A percentile compares a stretch with the other conserved stretches of the same genome.
These are phyloP conservation scores for Allophyes oxyacanthae DNA, from an alignment of 2,888 invertebrate genomes.

Conservation along the genomic window DNA sequence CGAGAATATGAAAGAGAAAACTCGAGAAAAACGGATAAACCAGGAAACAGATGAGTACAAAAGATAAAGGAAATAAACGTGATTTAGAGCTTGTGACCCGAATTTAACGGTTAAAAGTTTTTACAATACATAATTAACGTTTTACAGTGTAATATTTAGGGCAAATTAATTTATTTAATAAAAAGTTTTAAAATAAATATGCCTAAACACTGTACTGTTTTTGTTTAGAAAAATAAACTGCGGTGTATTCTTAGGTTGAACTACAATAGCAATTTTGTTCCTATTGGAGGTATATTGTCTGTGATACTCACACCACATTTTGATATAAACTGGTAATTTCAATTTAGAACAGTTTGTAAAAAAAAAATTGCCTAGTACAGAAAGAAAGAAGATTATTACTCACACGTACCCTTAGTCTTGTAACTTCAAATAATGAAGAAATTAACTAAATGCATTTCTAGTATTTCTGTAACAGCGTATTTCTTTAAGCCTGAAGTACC, in stretches of 20 bases:
- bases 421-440: no score
- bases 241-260: background rate
- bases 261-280: background rate
- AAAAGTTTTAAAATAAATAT: slow-evolving; percentile 7
- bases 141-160: slow-evolving; percentile 23
- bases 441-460: no score
- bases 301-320: no score
- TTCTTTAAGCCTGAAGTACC: no score
- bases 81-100: slow-evolving; percentile 33
- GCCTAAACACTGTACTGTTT: background rate
- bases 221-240: background rate
- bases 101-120: slow-evolving; percentile 35
- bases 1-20: slow-evolving; percentile 42
- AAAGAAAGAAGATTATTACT: no score
- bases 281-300: no score
- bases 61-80: slow-evolving; percentile 44
- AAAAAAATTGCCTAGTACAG: no score
- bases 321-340: no score
- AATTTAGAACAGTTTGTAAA: no score
- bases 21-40: slow-evolving; percentile 30
- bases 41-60: slow-evolving; percentile 42
- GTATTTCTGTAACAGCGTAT: no score
- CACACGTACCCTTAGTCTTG: no score
- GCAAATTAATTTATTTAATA: slow-evolving; percentile 1
- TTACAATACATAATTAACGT: slow-evolving; percentile 45